Evolutionary conservation across 2,797 vertebrate genomes (phyloP), one percentile per base, ranked within the genome.

Genomic region (Gymnodraco acuticeps): DNA sequence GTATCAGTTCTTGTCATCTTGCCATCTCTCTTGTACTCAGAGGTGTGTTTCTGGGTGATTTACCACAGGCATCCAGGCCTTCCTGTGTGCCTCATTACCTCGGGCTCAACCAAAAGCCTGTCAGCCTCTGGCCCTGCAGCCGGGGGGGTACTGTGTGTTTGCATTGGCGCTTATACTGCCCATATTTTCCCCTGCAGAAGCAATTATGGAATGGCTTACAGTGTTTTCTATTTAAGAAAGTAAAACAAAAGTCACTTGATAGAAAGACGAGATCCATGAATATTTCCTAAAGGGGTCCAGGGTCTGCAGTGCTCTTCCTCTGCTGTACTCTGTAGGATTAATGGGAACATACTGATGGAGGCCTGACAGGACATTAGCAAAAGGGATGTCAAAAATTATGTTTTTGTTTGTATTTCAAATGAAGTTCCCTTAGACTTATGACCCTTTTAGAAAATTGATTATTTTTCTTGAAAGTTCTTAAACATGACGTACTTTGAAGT

Each of bases 1-100:
- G 70, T 69, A 80, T 87, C 79, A 48, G 67, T 83, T 87, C 85
- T 81, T 23, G 3, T 84, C 56, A 61, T 83, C 51, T 77, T 81
- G 80, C 74, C 77, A 73, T 89, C 64, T 81, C 75, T 77, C 61
- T 77, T 42, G 23, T 23, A 23, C 23, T 23, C 23, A 75, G 90
- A 92, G 88, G 83, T 90, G 90, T 90, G 77, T 91, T 93, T 94
- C 88, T 92, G 88, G 82, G 75, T 90, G 89, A 92, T 91, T 94
- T 91, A 91, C 87, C 86, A 79, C 87, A 90, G 87, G 86, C 88
- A 90, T 94, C 83, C 87, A 73, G 88, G 76, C 80, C 74, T 87
- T 92, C 77, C 87, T 93, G 82, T 88, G 88, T 77, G 92, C 84
- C 84, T 93, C 91, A 91, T 93, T 92, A 91, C 84, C 69, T 71